Base-by-base conservation (phyloP, 2,888 invertebrate genomes). In the Adineta ricciae region DNA sequence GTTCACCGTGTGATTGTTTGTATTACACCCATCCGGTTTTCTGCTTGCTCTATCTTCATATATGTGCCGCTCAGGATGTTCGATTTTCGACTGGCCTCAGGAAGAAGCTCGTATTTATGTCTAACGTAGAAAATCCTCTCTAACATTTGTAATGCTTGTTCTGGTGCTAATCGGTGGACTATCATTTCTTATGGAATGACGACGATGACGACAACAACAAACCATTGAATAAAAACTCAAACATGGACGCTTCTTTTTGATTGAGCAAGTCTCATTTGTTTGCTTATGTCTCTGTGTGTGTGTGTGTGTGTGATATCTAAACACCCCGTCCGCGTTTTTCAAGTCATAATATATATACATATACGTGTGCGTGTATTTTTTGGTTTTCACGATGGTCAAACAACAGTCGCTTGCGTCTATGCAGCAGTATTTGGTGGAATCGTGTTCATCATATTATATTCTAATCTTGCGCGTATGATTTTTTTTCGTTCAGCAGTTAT, bases 331-430 rank as follows among this genome's bases (percentile, higher is more conserved):
- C 32, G 64, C 16, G 16, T 64, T 64, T 64, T 64, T 64, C 27
- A 16, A 64, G 64, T 64, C 64, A 64, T 36, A 64, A 64, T 64
- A 64, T 19, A 32, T 64, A 14, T 64, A 32, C n/a, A n/a, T n/a
- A n/a, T 32, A 19, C 32, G 32, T 14, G 5, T 64, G 32, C 32
- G 32, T 32, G 32, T 52, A 3, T 52, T 16, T 36, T 64, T 32
- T 1, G 36, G 27, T 64, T 64, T 32, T 52, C 4, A 21, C 27
- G 32, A 3, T 27, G 32, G 32, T 16, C 32, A 19, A 64, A 64
- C 64, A 64, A 36, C 64, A 64, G 64, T 64, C 64, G 64, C 64
- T 64, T 64, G 64, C 64, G 32, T 64, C 64, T 64, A 64, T 64
- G 64, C 64, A 64, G 64, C 64, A 64, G 64, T 64, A 64, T 64